These are phyloP conservation scores for Holothuria scabra DNA, from an alignment of 53 echinoderm and acorn worm genomes.

Conservation along the genomic window DNA sequence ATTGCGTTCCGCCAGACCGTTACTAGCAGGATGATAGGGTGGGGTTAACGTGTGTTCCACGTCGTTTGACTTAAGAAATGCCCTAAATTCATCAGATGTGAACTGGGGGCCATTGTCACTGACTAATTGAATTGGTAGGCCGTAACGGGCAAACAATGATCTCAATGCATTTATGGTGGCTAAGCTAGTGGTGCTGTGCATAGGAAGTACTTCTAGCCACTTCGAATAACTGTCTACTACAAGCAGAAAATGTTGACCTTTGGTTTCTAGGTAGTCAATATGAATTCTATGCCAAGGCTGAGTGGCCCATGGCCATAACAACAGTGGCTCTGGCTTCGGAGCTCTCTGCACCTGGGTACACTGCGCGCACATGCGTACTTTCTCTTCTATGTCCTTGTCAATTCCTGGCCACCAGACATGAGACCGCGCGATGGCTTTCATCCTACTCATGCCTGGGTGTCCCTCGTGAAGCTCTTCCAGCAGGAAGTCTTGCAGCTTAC, in stretches of 20 bases:
- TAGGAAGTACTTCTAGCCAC: too few relatives aligned
- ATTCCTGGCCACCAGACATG: conserved; percentile 23
- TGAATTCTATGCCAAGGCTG: not conserved
- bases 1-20: not conserved
- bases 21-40: conserved; percentile 12
- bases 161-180: conserved; percentile 21
- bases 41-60: conserved; percentile 29
- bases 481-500: not conserved
- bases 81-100: conserved; percentile 9
- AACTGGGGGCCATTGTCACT: conserved; percentile 42
- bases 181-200: conserved; percentile 17
- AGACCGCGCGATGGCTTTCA: not conserved
- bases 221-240: not conserved
- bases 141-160: conserved; percentile 30
- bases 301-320: conserved; percentile 20
- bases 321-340: not conserved
- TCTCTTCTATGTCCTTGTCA: conserved; percentile 24
- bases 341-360: conserved; percentile 9
- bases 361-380: not conserved
- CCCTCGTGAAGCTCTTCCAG: not conserved
- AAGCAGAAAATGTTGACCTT: conserved; percentile 1
- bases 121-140: not conserved
- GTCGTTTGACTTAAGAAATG: conserved; percentile 7
- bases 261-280: not conserved
- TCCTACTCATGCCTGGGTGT: not conserved